Evolutionary conservation across 1,140 invertebrate genomes (phyloP), one percentile per base, ranked within the genome.

Genomic region (Drosophila ficusphila): DNA sequence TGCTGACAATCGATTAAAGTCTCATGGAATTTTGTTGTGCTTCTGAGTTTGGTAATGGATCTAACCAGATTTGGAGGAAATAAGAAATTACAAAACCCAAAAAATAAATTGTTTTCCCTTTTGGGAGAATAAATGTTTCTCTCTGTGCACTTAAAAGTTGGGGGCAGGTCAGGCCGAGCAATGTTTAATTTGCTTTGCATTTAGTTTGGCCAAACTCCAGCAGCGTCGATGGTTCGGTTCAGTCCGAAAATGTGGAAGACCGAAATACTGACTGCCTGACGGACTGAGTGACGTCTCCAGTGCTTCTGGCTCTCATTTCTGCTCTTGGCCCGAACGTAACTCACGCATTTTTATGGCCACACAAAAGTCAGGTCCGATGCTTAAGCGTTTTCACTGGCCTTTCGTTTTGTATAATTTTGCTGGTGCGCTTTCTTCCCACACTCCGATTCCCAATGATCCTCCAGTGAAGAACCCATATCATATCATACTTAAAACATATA

Each of bases 121-220:
- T n/a, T n/a, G n/a, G n/a, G n/a, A n/a, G n/a, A n/a, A n/a, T n/a
- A n/a, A n/a, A n/a, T n/a, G n/a, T n/a, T 41, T 39, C 14, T 62
- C 6, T 19, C 29, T 5, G 38, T 62, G 60, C 19, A 58, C 19
- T 12, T 9, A 27, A 7, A 11, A 21, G 11, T 38, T 34, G 49
- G 51, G 72, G 34, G 70, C 57, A 67, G 62, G 42, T 69, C 78
- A 76, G 36, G 36, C 51, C 8, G 34, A 36, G 31, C 49, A 76
- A 73, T 69, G 76, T 69, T 85, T 85, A 86, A 86, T 85, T 85
- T 85, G 51, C 68, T 77, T 88, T 86, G 81, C 82, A 86, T 86
- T 85, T 61, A 65, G 76, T 77, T 85, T 88, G 73, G 62, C 81
- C 64, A 77, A 83, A 83, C 57, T 73, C 56, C 72, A 57, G 52